Evolutionary conservation across 2,113 vertebrate species (phyloP).

Genomic region (Hylia prasina): DNA sequence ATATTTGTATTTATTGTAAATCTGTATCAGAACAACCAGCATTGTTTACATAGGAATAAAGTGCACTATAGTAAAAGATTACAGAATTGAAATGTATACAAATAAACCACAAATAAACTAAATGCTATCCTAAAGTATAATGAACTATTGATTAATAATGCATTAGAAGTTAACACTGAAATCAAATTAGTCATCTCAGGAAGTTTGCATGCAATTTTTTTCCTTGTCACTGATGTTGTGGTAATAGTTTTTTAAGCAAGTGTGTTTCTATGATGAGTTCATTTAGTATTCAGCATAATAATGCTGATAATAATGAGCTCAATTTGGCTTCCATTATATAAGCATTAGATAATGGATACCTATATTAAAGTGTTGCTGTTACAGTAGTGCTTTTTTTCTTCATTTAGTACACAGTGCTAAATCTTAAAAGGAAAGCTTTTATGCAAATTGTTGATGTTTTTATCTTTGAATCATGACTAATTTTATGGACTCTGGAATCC

Average conservation of each 20-base stretch:
- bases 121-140: slow-evolving; percentile 71
- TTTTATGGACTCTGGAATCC: slow-evolving; percentile 57
- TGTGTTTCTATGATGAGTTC: slow-evolving; percentile 60
- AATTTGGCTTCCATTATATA: slow-evolving; percentile 72
- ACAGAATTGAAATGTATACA: slow-evolving; percentile 69
- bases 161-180: slow-evolving; percentile 71
- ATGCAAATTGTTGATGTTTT: slow-evolving; percentile 69
- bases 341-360: slow-evolving; percentile 75
- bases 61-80: slow-evolving; percentile 55
- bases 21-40: background rate
- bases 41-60: slow-evolving; percentile 63
- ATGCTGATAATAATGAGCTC: slow-evolving; percentile 72
- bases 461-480: slow-evolving; percentile 51
- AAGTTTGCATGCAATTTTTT: slow-evolving; percentile 46
- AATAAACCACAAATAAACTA: slow-evolving; percentile 70
- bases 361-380: slow-evolving; percentile 68
- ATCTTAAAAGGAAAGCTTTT: slow-evolving; percentile 70
- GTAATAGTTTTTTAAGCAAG: slow-evolving; percentile 67
- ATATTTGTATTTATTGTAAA: background rate
- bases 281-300: slow-evolving; percentile 73
- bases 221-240: slow-evolving; percentile 50
- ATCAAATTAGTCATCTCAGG: slow-evolving; percentile 71
- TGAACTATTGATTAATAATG: slow-evolving; percentile 76
- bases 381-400: slow-evolving; percentile 53
- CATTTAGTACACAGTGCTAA: slow-evolving; percentile 63